Evolutionary conservation across 2,797 vertebrate genomes (phyloP), one percentile per base, ranked within the genome.

Genomic region (Pangasius krempfi): DNA sequence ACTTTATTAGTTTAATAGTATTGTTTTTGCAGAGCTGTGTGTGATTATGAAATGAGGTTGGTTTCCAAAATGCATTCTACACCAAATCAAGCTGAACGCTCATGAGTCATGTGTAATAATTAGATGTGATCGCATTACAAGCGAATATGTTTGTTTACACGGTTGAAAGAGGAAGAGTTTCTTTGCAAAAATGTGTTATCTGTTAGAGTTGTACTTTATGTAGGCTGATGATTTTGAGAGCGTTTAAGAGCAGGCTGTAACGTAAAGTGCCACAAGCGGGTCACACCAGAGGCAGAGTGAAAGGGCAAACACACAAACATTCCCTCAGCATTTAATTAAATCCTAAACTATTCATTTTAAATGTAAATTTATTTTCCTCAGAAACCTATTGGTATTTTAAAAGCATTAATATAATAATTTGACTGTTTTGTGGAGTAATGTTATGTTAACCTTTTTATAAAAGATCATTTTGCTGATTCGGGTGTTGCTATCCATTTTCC

Each of bases 1-100:
- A 66, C 33, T 79, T 20, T 89, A 78, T 50, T 40, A 18, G 64
- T 56, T 81, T 64, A 40, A n/a, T n/a, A n/a, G n/a, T 76, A 3
- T 40, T 68, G 50, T 30, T 85, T 84, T 66, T 37, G 44, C 44
- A 37, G 68, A 73, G 47, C 5, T 66, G 82, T 79, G 60, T 83
- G 68, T 88, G 54, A 88, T 84, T 54, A 54, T 37, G 84, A 70
- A 73, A 58, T 37, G 50, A 72, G 84, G 30, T 72, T 44, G 68
- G 16, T 44, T 10, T 76, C 18, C 16, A 68, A 68, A 52, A 66
- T 66, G 25, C 30, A 40, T 78, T 47, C 4, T 60, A 33, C 44
- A 54, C 70, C 58, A 27, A 27, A 30, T 52, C 82, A 18, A 30
- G n/a, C 47, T n/a, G 60, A 62, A 54, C 14, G 52, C 52, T 54